A percentile compares a stretch with the other conserved stretches of the same genome.
These are phyloP conservation scores for Poeciliopsis gracilis DNA, from an alignment of 2,797 vertebrate species.

Conservation along the genomic window DNA sequence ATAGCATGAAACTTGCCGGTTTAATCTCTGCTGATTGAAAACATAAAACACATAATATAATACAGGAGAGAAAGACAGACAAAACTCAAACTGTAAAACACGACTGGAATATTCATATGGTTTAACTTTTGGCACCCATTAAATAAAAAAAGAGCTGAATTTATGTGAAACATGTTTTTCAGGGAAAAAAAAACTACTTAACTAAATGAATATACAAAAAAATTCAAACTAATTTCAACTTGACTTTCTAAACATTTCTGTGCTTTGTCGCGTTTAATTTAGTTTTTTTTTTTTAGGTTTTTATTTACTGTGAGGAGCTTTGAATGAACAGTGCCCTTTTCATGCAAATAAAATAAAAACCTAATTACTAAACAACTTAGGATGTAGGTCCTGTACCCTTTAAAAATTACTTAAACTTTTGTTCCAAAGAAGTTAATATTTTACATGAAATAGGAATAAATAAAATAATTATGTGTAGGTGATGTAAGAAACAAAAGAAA, in stretches of 20 bases:
- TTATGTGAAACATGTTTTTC: not conserved
- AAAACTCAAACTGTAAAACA: not conserved
- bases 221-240: not conserved
- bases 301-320: not conserved
- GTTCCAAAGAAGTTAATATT: not conserved
- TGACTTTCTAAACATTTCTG: not conserved
- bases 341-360: not conserved
- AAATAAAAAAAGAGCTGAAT: not conserved
- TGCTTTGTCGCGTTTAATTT: not conserved
- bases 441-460: not conserved
- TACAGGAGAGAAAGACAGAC: not conserved
- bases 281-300: not conserved
- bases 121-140: not conserved
- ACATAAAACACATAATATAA: not conserved
- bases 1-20: not conserved
- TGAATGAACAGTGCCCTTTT: not conserved
- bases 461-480: conserved; percentile 1
- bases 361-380: not conserved
- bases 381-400: too few species aligned
- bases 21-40: not conserved
- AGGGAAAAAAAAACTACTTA: not conserved
- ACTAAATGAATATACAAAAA: not conserved
- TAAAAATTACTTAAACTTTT: not conserved
- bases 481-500: not conserved
- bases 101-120: not conserved